phyloP scores from a whole-genome alignment of 2,888 invertebrate species.

The Strigamia transsilvanica region DNA sequence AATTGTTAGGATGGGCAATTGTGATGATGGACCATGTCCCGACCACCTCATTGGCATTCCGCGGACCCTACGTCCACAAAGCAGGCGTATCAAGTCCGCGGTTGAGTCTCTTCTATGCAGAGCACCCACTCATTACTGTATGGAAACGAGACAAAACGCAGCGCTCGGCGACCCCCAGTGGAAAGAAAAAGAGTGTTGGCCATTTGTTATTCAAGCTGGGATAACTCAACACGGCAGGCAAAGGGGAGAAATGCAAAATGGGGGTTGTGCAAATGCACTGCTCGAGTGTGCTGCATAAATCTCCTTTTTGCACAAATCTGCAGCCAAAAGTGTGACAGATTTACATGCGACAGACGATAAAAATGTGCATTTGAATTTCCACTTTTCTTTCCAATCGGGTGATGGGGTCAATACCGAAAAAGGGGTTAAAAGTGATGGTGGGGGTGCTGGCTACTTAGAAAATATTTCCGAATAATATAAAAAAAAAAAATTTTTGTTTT shows the following conservation, averaged over 20 bases:
- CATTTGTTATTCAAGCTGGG: slow-evolving; percentile 49
- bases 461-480: no score
- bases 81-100: slow-evolving; percentile 45
- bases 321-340: slow-evolving; percentile 40
- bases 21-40: slow-evolving; percentile 36
- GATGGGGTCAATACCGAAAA: neutral
- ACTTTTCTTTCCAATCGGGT: neutral
- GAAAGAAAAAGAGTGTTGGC: slow-evolving; percentile 38
- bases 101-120: slow-evolving; percentile 39
- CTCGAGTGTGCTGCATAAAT: slow-evolving; percentile 45
- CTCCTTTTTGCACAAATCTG: slow-evolving; percentile 31
- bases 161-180: slow-evolving; percentile 26
- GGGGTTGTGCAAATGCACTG: slow-evolving; percentile 28
- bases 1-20: slow-evolving; percentile 39
- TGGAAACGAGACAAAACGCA: slow-evolving; percentile 48
- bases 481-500: no score
- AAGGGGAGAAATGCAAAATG: slow-evolving; percentile 37
- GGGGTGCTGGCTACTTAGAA: no score
- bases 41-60: slow-evolving; percentile 41
- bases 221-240: slow-evolving; percentile 13
- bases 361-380: slow-evolving; percentile 17
- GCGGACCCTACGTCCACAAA: slow-evolving; percentile 34
- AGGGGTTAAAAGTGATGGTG: neutral
- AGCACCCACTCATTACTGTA: slow-evolving; percentile 44
- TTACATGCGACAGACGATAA: slow-evolving; percentile 18